Percentiles rank a stretch among this genome's conserved stretches.
These are phyloP conservation scores for Neuroscelio doddi DNA, from an alignment of 2,888 invertebrate genomes.

Conservation along the genomic window DNA sequence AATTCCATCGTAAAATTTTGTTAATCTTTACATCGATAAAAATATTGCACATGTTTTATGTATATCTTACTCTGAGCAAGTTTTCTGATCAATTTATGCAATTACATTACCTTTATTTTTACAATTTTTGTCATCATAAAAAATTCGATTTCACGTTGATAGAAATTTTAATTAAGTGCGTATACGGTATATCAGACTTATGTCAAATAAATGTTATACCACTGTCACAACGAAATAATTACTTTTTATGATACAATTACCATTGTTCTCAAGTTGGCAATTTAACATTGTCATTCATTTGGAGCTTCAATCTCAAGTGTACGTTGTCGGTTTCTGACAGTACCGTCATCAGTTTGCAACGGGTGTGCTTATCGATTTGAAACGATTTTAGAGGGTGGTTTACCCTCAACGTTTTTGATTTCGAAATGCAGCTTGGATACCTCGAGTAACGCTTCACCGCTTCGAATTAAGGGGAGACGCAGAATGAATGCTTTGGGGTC, in stretches of 20 bases:
- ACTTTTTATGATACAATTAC: neutral
- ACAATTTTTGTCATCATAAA: too few species aligned
- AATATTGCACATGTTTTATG: too few species aligned
- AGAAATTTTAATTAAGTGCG: too few species aligned
- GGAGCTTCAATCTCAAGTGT: constrained; percentile 16
- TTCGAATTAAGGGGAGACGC: constrained; percentile 64
- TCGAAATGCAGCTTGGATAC: constrained; percentile 54
- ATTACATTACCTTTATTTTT: too few species aligned
- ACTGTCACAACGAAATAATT: too few species aligned
- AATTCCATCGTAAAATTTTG: too few species aligned
- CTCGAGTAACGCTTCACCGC: constrained; percentile 64
- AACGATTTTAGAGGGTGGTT: constrained; percentile 66
- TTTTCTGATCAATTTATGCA: too few species aligned
- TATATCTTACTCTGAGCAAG: too few species aligned
- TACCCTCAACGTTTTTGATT: constrained; percentile 65
- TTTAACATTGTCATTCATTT: constrained; percentile 16
- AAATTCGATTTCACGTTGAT: too few species aligned
- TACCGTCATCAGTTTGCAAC: constrained; percentile 26
- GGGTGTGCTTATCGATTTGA: constrained; percentile 62
- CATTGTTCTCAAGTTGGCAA: constrained; percentile 8
- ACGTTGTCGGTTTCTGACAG: constrained; percentile 12
- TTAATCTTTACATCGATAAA: too few species aligned
- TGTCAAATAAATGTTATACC: too few species aligned
- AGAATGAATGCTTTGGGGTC: constrained; percentile 47
- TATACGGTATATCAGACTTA: too few species aligned